Evolutionary conservation across 2,113 vertebrate genomes (phyloP), one percentile per base, ranked within the genome.

Genomic region (Mus pahari): DNA sequence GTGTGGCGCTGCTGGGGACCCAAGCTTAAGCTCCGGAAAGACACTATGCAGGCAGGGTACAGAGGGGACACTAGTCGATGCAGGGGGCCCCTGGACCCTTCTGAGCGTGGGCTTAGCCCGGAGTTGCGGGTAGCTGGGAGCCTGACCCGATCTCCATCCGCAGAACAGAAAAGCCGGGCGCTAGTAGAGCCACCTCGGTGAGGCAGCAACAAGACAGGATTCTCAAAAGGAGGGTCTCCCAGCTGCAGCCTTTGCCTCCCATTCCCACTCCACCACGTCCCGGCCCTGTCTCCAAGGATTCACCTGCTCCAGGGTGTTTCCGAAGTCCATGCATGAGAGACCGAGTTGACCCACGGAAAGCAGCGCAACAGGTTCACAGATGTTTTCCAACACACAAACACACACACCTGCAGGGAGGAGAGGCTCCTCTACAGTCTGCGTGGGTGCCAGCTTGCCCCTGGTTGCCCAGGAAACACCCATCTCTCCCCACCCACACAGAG

Each of bases 351-450:
- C 86, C 45, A 55, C 22, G 83, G 74, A 48, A 53, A 86, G 79
- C 50, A 1, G 45, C 58, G 68, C 93, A 3, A 33, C 86, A 58
- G 93, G 92, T 39, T 62, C 93, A 1, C 86, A 5, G 68, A 14
- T 64, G 94, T 53, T 92, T n/a, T 3, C 91, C 93, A 75, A 26
- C 91, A 31, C 91, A 26, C 79, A 82, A 82, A 60, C 3, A 42
- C 92, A 71, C 94, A 20, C 92, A 88, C 78, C 92, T 90, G 87
- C 31, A n/a, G 50, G 50, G 74, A 84, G 93, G 68, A 50, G 39
- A 48, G 20, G 33, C 50, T 7, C 95, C n/a, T 81, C 62, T 86
- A 74, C 28, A 1, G 48, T 1, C 3, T 26, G 11, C 0, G 91
- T 84, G 84, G 92, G 96, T 64, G 73, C 42, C 14, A 42, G 24